Conservation (phyloP, 2,888 invertebrate species). For the Melanchra persicariae region DNA sequence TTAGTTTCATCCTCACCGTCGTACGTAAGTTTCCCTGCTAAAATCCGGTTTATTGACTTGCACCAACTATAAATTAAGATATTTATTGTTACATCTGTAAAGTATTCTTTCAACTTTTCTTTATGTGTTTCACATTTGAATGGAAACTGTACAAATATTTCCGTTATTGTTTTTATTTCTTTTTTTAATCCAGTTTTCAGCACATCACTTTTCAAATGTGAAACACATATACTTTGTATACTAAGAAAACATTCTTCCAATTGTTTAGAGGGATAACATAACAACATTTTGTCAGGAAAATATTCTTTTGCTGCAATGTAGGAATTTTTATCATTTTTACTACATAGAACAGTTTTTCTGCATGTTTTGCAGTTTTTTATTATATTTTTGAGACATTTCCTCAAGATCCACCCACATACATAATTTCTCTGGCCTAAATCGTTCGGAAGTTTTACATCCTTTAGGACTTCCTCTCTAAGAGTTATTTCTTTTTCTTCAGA, state of each 20-base stretch:
- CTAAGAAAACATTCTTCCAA: neutral
- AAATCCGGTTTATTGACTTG: neutral
- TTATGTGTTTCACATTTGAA: neutral
- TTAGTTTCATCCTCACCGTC: slow-evolving; percentile 3
- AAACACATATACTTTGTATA: neutral
- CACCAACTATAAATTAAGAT: slow-evolving; percentile 5
- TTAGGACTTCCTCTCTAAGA: no score
- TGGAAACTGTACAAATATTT: neutral
- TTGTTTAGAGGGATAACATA: neutral
- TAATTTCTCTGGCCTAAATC: no score
- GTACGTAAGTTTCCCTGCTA: neutral
- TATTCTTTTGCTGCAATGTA: no score
- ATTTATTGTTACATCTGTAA: neutral
- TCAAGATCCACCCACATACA: no score
- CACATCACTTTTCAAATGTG: neutral
- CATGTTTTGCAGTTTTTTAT: no score
- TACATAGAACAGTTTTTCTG: no score
- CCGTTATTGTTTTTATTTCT: no score
- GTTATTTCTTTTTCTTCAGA: no score
- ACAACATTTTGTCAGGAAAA: no score
- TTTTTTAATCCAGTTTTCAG: neutral
- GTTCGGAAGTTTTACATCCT: no score
- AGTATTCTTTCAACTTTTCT: neutral
- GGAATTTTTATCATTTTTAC: no score
- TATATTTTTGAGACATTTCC: no score